These are phyloP conservation scores for Ptychochromis oligacanthus DNA, from an alignment of 2,113 vertebrate species.

Conservation along the genomic window DNA sequence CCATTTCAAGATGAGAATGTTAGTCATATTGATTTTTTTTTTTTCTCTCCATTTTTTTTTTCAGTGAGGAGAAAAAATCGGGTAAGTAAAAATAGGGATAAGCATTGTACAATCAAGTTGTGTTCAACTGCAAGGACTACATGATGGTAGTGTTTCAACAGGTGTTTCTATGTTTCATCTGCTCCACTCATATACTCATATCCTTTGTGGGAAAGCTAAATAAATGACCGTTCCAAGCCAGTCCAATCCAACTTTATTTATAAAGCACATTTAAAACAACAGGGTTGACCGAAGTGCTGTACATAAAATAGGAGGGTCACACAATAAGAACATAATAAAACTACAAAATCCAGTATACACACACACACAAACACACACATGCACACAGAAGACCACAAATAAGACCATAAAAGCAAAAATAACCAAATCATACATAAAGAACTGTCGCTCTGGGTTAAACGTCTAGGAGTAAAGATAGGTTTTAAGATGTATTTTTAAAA, in stretches of 20 bases:
- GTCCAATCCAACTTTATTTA: neutral
- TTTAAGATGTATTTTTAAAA: too few species aligned
- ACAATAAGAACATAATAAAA: neutral
- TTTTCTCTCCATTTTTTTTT: slow-evolving; percentile 41
- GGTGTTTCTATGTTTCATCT: neutral
- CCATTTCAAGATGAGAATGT: neutral
- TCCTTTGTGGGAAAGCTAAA: neutral
- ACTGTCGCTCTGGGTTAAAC: neutral
- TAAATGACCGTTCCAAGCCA: neutral
- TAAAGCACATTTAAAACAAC: neutral
- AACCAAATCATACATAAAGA: neutral
- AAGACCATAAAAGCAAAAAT: neutral
- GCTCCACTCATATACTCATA: too few species aligned
- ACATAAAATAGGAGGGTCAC: neutral
- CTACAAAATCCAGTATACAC: neutral
- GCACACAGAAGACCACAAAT: neutral
- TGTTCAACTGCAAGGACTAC: neutral
- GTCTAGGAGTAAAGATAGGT: too few species aligned
- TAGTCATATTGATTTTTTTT: slow-evolving; percentile 1
- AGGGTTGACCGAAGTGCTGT: neutral
- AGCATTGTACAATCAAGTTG: neutral
- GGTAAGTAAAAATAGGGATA: slow-evolving; percentile 57
- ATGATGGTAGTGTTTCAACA: too few species aligned
- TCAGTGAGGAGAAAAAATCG: slow-evolving; percentile 65
- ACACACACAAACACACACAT: neutral